A percentile compares a stretch with the other conserved stretches of the same genome.
phyloP scores from a whole-genome alignment of 30 jellyfish, hydroid and myxozoan species.

The Aurelia coerulea region DNA sequence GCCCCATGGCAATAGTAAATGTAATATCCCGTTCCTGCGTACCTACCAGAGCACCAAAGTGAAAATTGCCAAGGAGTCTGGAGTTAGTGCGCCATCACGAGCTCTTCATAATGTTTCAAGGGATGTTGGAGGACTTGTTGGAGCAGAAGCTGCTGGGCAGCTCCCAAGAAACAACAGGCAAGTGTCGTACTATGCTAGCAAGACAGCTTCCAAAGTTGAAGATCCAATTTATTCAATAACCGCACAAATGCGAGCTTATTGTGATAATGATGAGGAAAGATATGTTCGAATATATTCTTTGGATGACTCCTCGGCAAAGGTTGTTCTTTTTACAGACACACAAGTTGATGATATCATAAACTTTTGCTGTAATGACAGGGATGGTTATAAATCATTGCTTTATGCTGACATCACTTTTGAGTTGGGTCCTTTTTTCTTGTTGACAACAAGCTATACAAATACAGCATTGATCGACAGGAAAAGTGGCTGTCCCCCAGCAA shows the following conservation, averaged over 20 bases:
- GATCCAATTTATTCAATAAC: slow-evolving; percentile 16
- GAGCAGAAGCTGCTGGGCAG: slow-evolving; percentile 17
- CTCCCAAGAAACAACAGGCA: slow-evolving; percentile 20
- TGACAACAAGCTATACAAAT: neutral
- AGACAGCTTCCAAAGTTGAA: neutral
- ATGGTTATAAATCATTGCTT: too few species aligned
- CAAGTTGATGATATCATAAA: too few species aligned
- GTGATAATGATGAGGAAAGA: slow-evolving; percentile 13
- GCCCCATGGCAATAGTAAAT: slow-evolving; percentile 14
- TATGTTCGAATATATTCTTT: slow-evolving; percentile 4
- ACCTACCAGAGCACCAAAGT: slow-evolving; percentile 26
- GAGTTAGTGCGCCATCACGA: neutral
- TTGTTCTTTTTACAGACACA: too few species aligned
- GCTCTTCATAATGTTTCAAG: slow-evolving; percentile 1
- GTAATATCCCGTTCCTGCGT: slow-evolving; percentile 1
- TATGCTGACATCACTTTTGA: too few species aligned
- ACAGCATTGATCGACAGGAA: slow-evolving; percentile 6
- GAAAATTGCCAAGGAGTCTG: slow-evolving; percentile 8
- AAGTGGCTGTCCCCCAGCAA: slow-evolving; percentile 20
- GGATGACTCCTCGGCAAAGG: slow-evolving; percentile 21
- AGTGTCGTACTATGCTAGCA: slow-evolving; percentile 6
- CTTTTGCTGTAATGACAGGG: too few species aligned
- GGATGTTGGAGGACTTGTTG: neutral
- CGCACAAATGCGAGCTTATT: slow-evolving; percentile 1
- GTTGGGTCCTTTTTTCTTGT: slow-evolving; percentile 29